Conservation (phyloP, 2,888 invertebrate genomes). For the Xanthorhoe spadicearia region DNA sequence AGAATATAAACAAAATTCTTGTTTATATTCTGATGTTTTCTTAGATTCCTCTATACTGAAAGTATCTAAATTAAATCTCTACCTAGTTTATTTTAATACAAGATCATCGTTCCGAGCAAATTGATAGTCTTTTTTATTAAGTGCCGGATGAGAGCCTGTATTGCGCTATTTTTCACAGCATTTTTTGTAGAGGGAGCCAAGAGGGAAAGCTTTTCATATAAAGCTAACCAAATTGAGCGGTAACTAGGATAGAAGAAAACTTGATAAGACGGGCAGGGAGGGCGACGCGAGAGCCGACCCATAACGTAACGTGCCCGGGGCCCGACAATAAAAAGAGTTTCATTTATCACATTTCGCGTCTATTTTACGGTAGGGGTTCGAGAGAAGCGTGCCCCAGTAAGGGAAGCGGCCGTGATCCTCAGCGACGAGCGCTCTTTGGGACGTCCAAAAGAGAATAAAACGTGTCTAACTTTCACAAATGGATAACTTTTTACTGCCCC, state of each 20-base stretch:
- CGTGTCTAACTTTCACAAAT: constrained; percentile 77
- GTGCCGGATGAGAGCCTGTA: constrained; percentile 56
- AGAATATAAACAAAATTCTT: too few species aligned
- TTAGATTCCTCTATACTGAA: too few species aligned
- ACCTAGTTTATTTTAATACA: neutral
- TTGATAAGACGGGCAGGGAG: constrained; percentile 73
- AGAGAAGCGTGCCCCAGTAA: constrained; percentile 70
- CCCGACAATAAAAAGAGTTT: constrained; percentile 81
- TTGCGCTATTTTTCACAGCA: constrained; percentile 66
- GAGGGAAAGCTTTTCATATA: constrained; percentile 70
- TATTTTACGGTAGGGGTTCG: constrained; percentile 82
- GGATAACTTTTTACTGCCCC: constrained; percentile 76
- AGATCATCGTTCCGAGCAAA: constrained; percentile 23
- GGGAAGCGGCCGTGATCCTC: constrained; percentile 70
- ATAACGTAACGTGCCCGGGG: constrained; percentile 76
- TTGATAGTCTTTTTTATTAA: constrained; percentile 54
- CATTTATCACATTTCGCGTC: constrained; percentile 85
- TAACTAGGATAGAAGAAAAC: constrained; percentile 80
- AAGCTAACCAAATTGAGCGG: constrained; percentile 77
- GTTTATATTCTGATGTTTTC: too few species aligned
- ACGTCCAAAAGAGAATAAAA: constrained; percentile 80
- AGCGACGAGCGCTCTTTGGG: constrained; percentile 69
- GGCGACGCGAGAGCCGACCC: constrained; percentile 65
- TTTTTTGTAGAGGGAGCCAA: constrained; percentile 65
- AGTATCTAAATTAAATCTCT: too few species aligned